Percentiles rank a stretch among this genome's conserved stretches.
Conservation (phyloP, 1,140 invertebrate genomes). For the Sycophila sp. region DNA sequence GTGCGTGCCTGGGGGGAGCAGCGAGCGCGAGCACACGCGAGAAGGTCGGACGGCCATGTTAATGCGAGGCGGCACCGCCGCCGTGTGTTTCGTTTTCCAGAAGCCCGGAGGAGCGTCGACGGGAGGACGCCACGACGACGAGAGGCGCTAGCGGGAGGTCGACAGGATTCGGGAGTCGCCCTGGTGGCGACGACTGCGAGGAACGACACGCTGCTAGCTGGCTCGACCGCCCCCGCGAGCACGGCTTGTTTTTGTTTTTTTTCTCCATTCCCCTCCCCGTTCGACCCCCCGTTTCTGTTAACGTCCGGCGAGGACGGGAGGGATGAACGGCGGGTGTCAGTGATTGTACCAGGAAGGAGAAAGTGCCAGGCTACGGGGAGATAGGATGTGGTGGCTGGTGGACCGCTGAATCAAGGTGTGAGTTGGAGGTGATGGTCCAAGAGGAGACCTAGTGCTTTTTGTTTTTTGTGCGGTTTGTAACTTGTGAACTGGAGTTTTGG, state of each 20-base stretch:
- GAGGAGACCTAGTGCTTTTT: slow-evolving; percentile 3
- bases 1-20: neutral
- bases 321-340: no score
- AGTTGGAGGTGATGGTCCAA: slow-evolving; percentile 7
- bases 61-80: slow-evolving; percentile 51
- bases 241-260: neutral
- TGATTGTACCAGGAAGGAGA: no score
- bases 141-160: neutral
- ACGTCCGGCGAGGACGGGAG: no score
- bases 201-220: neutral
- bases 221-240: neutral
- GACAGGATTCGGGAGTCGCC: no score
- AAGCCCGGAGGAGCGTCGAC: neutral
- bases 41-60: slow-evolving; percentile 60
- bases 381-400: neutral
- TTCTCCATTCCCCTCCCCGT: no score
- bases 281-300: no score
- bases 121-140: slow-evolving; percentile 1
- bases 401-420: neutral
- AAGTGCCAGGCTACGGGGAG: no score
- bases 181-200: neutral
- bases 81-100: slow-evolving; percentile 38
- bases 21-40: slow-evolving; percentile 14
- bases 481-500: no score
- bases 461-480: no score